phyloP scores from a whole-genome alignment of 2,888 invertebrate species.

The Stomorhina lunata region DNA sequence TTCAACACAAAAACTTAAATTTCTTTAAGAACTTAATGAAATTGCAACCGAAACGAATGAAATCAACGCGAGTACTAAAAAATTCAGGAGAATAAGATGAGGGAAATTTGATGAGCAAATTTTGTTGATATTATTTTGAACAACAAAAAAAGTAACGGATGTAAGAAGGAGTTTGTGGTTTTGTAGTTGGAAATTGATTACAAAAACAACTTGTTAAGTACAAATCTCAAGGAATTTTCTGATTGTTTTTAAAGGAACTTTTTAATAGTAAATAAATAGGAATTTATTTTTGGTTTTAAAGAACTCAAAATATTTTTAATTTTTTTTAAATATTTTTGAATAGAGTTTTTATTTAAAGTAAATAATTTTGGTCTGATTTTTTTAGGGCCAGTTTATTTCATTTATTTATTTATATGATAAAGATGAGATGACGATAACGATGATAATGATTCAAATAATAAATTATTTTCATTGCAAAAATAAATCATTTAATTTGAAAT shows the following conservation, averaged over 20 bases:
- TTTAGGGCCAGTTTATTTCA: too few species aligned
- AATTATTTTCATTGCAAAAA: neutral
- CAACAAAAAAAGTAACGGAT: neutral
- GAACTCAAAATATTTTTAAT: too few species aligned
- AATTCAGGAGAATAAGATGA: neutral
- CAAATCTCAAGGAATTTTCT: too few species aligned
- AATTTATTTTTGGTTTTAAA: too few species aligned
- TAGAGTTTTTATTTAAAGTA: too few species aligned
- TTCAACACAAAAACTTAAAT: neutral
- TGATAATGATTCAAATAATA: slow-evolving; percentile 2
- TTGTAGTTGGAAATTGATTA: too few species aligned
- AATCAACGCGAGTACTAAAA: neutral
- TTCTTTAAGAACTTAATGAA: neutral
- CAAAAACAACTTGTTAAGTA: too few species aligned
- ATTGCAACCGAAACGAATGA: neutral
- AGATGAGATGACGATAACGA: slow-evolving; percentile 17
- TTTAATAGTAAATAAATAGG: too few species aligned
- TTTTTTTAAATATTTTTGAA: too few species aligned
- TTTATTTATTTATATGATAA: slow-evolving; percentile 18
- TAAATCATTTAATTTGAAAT: too few species aligned
- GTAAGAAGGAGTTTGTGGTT: neutral
- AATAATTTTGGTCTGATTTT: too few species aligned
- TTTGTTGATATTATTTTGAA: neutral
- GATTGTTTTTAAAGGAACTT: too few species aligned
- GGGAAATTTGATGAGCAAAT: neutral